Base-by-base conservation (phyloP, 2,113 vertebrate genomes). In the Nyctibius bracteatus region DNA sequence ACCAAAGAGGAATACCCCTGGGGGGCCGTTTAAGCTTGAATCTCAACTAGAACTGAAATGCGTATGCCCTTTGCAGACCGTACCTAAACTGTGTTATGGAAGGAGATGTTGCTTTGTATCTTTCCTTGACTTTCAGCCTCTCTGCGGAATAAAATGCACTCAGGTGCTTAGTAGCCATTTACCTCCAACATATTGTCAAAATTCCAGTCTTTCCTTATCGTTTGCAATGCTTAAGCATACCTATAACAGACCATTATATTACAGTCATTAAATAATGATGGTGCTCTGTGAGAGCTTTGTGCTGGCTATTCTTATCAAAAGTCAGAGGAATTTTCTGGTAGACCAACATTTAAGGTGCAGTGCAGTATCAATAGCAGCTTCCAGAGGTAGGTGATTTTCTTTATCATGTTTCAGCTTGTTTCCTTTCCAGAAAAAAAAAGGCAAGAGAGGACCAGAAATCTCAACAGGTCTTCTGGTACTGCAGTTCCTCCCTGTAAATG, bases 191-290 rank as follows among this genome's bases (percentile, higher is more conserved):
- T 33, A 65, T 65, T 82, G 72, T 90, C 84, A 91, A 91, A 94
- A 94, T 46, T 91, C 68, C 39, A 70, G 77, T 84, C 47, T 75
- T 87, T 90, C 87, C 58, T 77, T 51, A 73, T 80, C 63, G 85
- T 57, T 95, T 92, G 78, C 72, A 74, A 70, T 4, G 19, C 44
- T 90, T 81, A 80, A 79, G 37, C 51, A 30, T 81, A 65, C 49
- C 83, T 96, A 21, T 65, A 94, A 70, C 12, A 70, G 62, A 41
- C 55, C 31, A 39, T 68, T 95, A 81, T 94, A 95, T 94, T 86
- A 55, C 43, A 65, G 81, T 91, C 67, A 86, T 91, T 93, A 96
- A 96, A 92, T 94, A 94, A 94, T 88, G 83, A 97, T 94, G 90
- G 80, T 66, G n/a, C 19, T 63, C 80, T 86, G 25, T 90, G 66